Conservation (phyloP, 2,888 invertebrate species). For the Catocala sponsa region DNA sequence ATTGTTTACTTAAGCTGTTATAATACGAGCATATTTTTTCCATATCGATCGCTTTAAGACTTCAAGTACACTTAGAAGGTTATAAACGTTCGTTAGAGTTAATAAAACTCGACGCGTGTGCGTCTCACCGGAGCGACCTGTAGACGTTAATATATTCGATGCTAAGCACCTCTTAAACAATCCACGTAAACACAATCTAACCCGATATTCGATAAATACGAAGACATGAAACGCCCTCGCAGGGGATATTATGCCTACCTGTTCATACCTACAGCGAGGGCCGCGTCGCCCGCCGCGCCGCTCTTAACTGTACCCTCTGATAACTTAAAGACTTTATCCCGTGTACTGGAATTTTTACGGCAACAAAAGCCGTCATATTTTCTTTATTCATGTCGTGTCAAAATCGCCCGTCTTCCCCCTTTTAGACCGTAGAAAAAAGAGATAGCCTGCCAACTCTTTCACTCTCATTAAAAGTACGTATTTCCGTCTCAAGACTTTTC, state of each 20-base stretch:
- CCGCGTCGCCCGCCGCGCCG: constrained; percentile 49
- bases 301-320: constrained; percentile 76
- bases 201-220: constrained; percentile 71
- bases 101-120: constrained; percentile 62
- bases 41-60: constrained; percentile 18
- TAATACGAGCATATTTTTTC: constrained; percentile 44
- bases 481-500: constrained; percentile 66
- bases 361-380: constrained; percentile 87
- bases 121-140: constrained; percentile 55
- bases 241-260: constrained; percentile 37
- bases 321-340: constrained; percentile 88
- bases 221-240: constrained; percentile 58
- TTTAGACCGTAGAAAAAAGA: constrained; percentile 74
- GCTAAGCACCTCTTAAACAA: constrained; percentile 76
- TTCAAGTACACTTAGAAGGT: too few species aligned
- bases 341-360: constrained; percentile 87
- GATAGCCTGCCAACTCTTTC: constrained; percentile 81
- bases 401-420: constrained; percentile 79
- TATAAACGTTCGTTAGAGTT: constrained; percentile 28
- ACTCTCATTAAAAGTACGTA: constrained; percentile 69
- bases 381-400: constrained; percentile 87
- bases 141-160: constrained; percentile 80
- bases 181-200: constrained; percentile 69
- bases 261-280: constrained; percentile 30
- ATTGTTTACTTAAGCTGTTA: constrained; percentile 48